phyloP scores from a whole-genome alignment of 2,888 invertebrate species.

The Rhagophthalmus giganteus region DNA sequence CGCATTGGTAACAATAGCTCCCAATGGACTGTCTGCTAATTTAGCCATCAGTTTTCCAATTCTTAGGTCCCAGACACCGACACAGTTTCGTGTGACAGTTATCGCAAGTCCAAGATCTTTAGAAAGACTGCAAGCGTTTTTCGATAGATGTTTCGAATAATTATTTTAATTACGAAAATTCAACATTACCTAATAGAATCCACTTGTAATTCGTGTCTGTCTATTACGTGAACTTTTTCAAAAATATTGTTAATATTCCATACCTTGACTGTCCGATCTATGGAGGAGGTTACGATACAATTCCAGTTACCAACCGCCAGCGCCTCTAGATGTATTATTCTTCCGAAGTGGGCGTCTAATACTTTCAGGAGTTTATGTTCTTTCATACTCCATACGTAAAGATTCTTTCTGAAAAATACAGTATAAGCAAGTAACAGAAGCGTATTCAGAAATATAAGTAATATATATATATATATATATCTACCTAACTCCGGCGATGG shows the following conservation, averaged over 20 bases:
- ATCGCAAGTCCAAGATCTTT: slow-evolving; percentile 81
- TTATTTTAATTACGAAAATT: too few relatives aligned
- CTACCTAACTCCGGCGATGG: slow-evolving; percentile 91
- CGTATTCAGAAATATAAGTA: too few relatives aligned
- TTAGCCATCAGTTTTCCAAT: slow-evolving; percentile 83
- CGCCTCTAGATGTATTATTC: slow-evolving; percentile 90
- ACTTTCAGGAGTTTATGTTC: slow-evolving; percentile 83
- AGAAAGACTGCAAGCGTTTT: slow-evolving; percentile 71
- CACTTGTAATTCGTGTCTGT: slow-evolving; percentile 92
- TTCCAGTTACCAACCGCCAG: slow-evolving; percentile 89
- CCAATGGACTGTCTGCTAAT: slow-evolving; percentile 87
- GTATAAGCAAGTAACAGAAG: background rate
- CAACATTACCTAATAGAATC: slow-evolving; percentile 79
- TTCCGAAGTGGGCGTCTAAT: slow-evolving; percentile 94
- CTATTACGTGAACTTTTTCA: slow-evolving; percentile 95
- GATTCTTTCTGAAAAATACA: slow-evolving; percentile 64
- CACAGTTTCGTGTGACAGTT: slow-evolving; percentile 91
- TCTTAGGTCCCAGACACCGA: slow-evolving; percentile 92
- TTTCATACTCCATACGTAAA: slow-evolving; percentile 92
- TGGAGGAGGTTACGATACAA: slow-evolving; percentile 94
- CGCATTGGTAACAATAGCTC: slow-evolving; percentile 93
- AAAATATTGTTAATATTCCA: slow-evolving; percentile 99
- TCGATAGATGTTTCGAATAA: too few relatives aligned
- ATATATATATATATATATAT: too few relatives aligned
- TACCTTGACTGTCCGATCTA: slow-evolving; percentile 96